Evolutionary conservation across 1,140 invertebrate species (phyloP).

Genomic region (Aporrectodea caliginosa): DNA sequence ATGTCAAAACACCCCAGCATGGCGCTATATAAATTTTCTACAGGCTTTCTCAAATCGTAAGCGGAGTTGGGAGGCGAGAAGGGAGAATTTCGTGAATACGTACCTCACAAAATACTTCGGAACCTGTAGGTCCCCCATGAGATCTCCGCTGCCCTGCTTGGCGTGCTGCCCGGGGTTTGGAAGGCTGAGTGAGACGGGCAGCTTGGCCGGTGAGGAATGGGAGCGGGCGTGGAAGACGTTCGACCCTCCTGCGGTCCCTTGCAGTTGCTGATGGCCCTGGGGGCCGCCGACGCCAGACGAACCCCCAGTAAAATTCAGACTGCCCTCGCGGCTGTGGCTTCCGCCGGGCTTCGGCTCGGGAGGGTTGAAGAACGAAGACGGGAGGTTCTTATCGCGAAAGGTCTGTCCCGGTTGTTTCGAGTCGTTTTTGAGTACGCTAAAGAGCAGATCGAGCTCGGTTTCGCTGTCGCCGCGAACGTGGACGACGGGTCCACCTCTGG

Average conservation of each 20-base stretch:
- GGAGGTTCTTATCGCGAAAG: constrained; percentile 13
- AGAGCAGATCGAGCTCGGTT: constrained; percentile 18
- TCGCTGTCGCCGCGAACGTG: constrained; percentile 21
- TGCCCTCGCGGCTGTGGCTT: constrained; percentile 16
- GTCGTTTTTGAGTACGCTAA: constrained; percentile 19
- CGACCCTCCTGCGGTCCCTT: constrained; percentile 32
- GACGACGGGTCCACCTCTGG: not conserved
- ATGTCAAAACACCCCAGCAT: too few relatives aligned
- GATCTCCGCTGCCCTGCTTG: not conserved
- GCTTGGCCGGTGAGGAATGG: constrained; percentile 88
- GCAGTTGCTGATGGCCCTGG: not conserved
- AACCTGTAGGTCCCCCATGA: not conserved
- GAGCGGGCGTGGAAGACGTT: constrained; percentile 71
- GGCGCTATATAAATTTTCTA: too few relatives aligned
- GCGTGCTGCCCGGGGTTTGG: constrained; percentile 64
- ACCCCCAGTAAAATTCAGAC: constrained; percentile 6
- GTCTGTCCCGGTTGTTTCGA: not conserved
- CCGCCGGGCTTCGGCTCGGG: constrained; percentile 11
- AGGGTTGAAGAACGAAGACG: constrained; percentile 20
- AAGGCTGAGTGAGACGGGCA: constrained; percentile 82
- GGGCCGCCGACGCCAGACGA: not conserved
- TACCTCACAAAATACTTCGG: not conserved
- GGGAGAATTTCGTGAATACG: too few relatives aligned
- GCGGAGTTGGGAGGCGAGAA: too few relatives aligned
- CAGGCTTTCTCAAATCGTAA: too few relatives aligned